Evolutionary conservation across 2,113 vertebrate genomes (phyloP), one percentile per base, ranked within the genome.

Genomic region (Siniperca chuatsi): DNA sequence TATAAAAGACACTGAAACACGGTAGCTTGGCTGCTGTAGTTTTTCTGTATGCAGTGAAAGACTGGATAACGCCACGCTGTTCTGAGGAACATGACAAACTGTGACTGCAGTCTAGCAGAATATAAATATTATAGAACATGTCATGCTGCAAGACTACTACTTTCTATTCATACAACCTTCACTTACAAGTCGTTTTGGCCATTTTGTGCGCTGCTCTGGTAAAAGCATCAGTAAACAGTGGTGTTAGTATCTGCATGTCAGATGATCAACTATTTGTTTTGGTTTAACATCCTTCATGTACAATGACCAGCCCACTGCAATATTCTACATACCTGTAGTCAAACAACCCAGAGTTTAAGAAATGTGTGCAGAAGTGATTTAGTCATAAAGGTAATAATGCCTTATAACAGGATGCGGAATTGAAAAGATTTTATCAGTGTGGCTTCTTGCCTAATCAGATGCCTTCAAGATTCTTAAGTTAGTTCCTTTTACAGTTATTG

Each of bases 81-180:
- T 78, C 70, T 3, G 13, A 20, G 71, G 73, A 85, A 61, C 71
- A 73, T 9, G 35, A 72, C 58, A 75, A 37, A 61, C 67, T 73
- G 70, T 48, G 70, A 74, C 61, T 46, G 75, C 76, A 76, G 88
- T 61, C 54, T 0, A 29, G 77, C 52, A 57, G 9, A 79, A 68
- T 58, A 82, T 85, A 80, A 85, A 90, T 70, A 86, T 87, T 81
- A 88, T 13, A 79, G 35, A 62, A 84, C 7, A 20, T n/a, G 65
- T 72, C 55, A 69, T 8, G 46, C 72, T 40, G 25, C 42, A 79
- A 48, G 79, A 78, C 64, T 46, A 46, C 25, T 58, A 21, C 57
- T 48, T 12, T 50, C 42, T 61, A 23, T 78, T 83, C 57, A 50
- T 3, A 58, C 75, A 66, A 64, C n/a, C 48, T 67, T 52, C 75